Evolutionary conservation across 2,113 vertebrate species (phyloP).

Genomic region (Prietella phreatophila): DNA sequence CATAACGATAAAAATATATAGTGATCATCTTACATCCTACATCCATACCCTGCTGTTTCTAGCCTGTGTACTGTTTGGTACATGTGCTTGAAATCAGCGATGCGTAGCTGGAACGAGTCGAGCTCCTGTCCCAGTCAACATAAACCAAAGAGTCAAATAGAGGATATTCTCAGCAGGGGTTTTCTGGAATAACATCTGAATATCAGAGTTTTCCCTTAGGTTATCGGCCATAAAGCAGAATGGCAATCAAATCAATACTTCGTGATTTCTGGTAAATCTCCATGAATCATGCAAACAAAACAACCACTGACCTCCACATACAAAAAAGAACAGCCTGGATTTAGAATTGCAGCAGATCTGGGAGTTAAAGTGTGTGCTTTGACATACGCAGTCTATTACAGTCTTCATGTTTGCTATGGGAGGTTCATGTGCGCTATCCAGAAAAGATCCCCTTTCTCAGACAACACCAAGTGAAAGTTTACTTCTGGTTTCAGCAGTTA

Average conservation of each 20-base stretch:
- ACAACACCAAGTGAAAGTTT: not conserved
- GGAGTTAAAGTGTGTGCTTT: not conserved
- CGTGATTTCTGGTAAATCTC: conserved; percentile 26
- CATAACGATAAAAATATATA: not conserved
- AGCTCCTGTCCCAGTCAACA: conserved; percentile 12
- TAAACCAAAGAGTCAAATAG: conserved; percentile 6
- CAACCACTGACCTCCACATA: not conserved
- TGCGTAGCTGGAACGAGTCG: not conserved
- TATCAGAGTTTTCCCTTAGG: not conserved
- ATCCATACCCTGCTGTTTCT: not conserved
- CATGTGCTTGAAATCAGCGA: conserved; percentile 9
- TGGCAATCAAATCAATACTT: not conserved
- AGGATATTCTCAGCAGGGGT: conserved; percentile 23
- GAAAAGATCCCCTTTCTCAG: not conserved
- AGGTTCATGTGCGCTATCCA: not conserved
- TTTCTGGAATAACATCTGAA: conserved; percentile 3
- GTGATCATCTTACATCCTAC: not conserved
- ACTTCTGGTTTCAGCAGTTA: not conserved
- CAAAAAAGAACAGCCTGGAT: conserved; percentile 7
- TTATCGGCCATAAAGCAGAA: not conserved
- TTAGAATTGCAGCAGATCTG: conserved; percentile 4
- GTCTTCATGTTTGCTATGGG: not conserved
- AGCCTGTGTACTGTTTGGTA: not conserved
- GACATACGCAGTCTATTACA: not conserved
- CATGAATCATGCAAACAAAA: conserved; percentile 9